Percentiles rank a stretch among this genome's conserved stretches.
Evolutionary conservation across 2,113 vertebrate species (phyloP).

Genomic region (Oryzias celebensis): DNA sequence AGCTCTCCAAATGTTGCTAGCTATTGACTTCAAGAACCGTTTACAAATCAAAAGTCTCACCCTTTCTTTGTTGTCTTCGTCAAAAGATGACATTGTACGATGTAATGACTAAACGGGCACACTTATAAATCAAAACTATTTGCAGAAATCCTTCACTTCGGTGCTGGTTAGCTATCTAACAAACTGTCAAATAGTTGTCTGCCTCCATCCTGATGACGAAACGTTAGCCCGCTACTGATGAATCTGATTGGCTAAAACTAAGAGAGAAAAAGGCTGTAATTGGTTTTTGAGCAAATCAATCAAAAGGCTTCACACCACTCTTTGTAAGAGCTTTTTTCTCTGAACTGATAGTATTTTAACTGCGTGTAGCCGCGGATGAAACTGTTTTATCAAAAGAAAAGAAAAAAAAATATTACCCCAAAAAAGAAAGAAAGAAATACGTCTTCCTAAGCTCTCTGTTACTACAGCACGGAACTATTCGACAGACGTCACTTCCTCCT

Average conservation of each 20-base stretch:
- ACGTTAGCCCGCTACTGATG: conserved; percentile 27
- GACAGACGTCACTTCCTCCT: conserved; percentile 7
- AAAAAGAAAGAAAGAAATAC: not conserved
- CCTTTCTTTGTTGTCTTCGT: conserved; percentile 74
- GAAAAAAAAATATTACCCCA: accelerated
- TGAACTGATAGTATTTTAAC: not conserved
- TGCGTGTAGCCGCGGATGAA: too few species aligned
- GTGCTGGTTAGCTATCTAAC: conserved; percentile 43
- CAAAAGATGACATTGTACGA: conserved; percentile 70
- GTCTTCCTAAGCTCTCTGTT: not conserved
- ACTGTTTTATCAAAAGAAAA: not conserved
- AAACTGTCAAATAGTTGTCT: conserved; percentile 65
- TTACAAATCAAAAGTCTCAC: conserved; percentile 37
- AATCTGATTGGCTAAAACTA: conserved; percentile 33
- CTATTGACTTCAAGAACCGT: not conserved
- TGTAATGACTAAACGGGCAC: conserved; percentile 17
- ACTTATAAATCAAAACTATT: conserved; percentile 45
- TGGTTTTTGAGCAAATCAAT: conserved; percentile 23
- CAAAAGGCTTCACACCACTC: not conserved
- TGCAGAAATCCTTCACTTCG: conserved; percentile 41
- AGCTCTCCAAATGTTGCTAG: conserved; percentile 10
- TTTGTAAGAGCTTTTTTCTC: not conserved
- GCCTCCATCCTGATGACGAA: conserved; percentile 17
- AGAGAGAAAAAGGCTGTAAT: conserved; percentile 10
- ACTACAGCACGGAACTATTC: conserved; percentile 13